Percentiles rank a stretch among this genome's conserved stretches.
phyloP scores from a whole-genome alignment of 2,888 invertebrate genomes.

The Nomada fucata region DNA sequence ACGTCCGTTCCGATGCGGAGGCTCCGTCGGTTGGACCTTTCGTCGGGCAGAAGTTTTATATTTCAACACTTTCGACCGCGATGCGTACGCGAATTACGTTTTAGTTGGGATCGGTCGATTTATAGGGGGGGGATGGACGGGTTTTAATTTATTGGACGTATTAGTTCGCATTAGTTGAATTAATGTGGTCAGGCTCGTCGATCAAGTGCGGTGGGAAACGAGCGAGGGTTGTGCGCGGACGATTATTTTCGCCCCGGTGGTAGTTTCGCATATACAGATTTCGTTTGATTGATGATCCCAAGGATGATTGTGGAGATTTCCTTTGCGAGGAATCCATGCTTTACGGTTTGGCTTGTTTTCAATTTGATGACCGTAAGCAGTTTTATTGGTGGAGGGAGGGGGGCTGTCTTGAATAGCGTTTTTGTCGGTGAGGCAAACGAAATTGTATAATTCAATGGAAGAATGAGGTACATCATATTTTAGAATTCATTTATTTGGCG shows the following conservation, averaged over 20 bases:
- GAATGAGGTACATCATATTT: too few relatives aligned
- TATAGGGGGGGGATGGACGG: not conserved
- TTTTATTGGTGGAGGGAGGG: too few relatives aligned
- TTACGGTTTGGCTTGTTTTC: too few relatives aligned
- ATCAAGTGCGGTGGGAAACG: not conserved
- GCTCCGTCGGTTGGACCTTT: too few relatives aligned
- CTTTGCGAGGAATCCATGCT: too few relatives aligned
- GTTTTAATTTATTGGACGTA: slow-evolving; percentile 4
- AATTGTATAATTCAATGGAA: too few relatives aligned
- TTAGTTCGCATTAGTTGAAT: slow-evolving; percentile 28
- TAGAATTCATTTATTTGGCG: not conserved
- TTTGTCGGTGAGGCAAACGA: too few relatives aligned
- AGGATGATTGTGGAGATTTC: not conserved
- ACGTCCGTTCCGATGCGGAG: not conserved
- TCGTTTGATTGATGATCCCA: not conserved
- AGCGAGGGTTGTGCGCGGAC: not conserved
- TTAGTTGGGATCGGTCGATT: not conserved
- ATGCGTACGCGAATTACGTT: not conserved
- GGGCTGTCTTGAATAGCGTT: too few relatives aligned
- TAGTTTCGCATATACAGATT: not conserved
- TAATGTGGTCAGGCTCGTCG: slow-evolving; percentile 3
- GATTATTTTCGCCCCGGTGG: not conserved
- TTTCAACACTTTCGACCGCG: not conserved
- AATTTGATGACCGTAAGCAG: too few relatives aligned
- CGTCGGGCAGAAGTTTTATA: too few relatives aligned